These are phyloP conservation scores for Agrotis segetum DNA, from an alignment of 2,888 invertebrate genomes.

Conservation along the genomic window DNA sequence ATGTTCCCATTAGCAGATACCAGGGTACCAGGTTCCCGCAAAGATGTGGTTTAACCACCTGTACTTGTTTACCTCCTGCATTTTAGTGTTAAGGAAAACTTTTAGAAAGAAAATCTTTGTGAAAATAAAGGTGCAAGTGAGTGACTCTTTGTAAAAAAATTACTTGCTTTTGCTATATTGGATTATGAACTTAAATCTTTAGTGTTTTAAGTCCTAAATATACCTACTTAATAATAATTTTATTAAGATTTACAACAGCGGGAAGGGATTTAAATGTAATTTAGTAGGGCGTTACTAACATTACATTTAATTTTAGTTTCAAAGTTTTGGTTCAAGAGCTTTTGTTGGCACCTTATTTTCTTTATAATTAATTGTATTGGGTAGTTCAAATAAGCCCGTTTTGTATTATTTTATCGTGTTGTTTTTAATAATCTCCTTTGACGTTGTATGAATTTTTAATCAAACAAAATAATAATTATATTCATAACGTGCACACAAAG, in stretches of 20 bases:
- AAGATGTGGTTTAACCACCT: constrained; percentile 38
- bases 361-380: neutral
- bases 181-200: neutral
- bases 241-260: neutral
- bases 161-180: neutral
- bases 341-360: neutral
- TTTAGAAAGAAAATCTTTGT: neutral
- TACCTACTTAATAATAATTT: neutral
- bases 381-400: neutral
- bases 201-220: neutral
- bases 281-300: neutral
- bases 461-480: constrained; percentile 29
- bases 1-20: constrained; percentile 40
- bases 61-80: constrained; percentile 7
- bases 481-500: constrained; percentile 11
- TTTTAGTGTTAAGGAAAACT: constrained; percentile 8
- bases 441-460: constrained; percentile 9
- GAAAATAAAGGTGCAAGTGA: neutral
- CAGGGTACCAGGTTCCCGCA: constrained; percentile 12
- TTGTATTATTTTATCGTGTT: neutral
- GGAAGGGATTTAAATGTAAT: neutral
- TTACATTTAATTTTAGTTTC: neutral
- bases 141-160: neutral
- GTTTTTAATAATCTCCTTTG: neutral
- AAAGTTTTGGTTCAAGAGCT: neutral